phyloP scores from a whole-genome alignment of 2,113 vertebrate species.

The Micronycteris hirsuta region DNA sequence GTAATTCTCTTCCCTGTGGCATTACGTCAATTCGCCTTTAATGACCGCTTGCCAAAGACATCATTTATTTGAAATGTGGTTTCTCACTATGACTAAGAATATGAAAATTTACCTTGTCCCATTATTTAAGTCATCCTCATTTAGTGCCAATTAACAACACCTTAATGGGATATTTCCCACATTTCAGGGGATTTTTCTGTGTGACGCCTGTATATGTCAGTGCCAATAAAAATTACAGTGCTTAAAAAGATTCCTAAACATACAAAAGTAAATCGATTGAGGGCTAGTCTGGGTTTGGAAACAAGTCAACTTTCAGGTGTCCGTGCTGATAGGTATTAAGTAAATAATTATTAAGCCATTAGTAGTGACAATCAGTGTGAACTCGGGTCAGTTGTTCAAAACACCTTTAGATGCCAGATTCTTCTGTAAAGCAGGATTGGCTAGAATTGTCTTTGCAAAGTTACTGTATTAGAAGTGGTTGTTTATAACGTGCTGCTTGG shows the following conservation, averaged over 20 bases:
- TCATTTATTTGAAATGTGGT: conserved; percentile 6
- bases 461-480: not conserved
- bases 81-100: conserved; percentile 38
- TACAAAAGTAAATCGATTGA: not conserved
- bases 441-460: not conserved
- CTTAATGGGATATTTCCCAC: not conserved
- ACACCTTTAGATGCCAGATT: not conserved
- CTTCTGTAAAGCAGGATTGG: not conserved
- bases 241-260: not conserved
- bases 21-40: not conserved
- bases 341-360: not conserved
- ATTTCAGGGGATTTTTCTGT: not conserved
- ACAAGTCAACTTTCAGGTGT: not conserved
- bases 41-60: not conserved
- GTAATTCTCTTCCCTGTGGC: not conserved
- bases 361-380: not conserved
- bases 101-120: not conserved
- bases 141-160: not conserved
- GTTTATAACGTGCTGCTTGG: not conserved
- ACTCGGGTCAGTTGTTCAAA: not conserved
- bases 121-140: not conserved
- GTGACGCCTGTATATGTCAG: not conserved
- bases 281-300: not conserved
- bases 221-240: not conserved
- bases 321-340: not conserved